Evolutionary conservation across 2,113 vertebrate species (phyloP).

Genomic region (Steatornis caripensis): DNA sequence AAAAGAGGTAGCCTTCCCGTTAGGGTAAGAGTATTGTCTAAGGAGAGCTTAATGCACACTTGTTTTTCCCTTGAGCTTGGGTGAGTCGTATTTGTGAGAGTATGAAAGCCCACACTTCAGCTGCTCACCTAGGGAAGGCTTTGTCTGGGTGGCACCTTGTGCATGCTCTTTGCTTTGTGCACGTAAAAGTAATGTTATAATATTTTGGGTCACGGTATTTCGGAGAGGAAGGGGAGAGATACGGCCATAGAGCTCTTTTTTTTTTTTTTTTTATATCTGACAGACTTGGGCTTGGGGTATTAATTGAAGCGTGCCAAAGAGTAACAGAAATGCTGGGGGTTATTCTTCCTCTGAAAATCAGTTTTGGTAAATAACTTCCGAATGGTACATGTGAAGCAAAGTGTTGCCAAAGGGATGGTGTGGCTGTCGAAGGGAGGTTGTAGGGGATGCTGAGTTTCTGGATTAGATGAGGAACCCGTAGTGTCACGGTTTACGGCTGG

Average conservation of each 20-base stretch:
- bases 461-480: neutral
- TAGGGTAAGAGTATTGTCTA: neutral
- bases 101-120: neutral
- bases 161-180: accelerated
- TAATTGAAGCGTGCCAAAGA: neutral
- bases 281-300: neutral
- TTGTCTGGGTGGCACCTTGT: neutral
- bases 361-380: neutral
- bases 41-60: neutral
- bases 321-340: neutral
- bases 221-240: neutral
- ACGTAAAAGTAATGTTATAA: neutral
- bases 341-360: neutral
- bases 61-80: neutral
- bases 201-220: neutral
- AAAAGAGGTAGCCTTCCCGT: neutral
- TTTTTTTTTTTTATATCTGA: neutral
- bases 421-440: neutral
- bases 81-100: neutral
- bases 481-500: too few relatives aligned
- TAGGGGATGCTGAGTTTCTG: neutral
- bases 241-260: neutral
- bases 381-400: neutral
- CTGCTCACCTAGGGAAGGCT: neutral
- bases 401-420: neutral